Base-by-base conservation (phyloP, 2,888 invertebrate genomes). In the Synergus laeviventris region DNA sequence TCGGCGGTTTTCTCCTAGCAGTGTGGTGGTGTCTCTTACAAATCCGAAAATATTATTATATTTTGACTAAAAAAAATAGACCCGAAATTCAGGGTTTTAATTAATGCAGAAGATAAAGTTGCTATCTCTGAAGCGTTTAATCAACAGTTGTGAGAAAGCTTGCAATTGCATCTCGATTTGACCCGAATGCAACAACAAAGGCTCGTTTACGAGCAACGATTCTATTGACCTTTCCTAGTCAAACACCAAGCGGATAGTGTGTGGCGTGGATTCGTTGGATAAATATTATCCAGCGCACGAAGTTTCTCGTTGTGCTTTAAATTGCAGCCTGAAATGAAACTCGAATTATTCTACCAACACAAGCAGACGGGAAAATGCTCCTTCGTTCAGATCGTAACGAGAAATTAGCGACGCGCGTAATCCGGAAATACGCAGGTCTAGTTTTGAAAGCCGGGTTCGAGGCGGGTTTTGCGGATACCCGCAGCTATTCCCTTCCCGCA, bases 361-460 rank as follows among this genome's bases (percentile, higher is more conserved):
- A 66, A 24, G 16, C 14, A 21, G 31, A 24, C 31, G 31, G 24
- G 45, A 45, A 39, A n/a, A 12, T 12, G 62, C 9, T n/a, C 16
- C 61, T 36, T 18, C 21, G 64, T 42, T 70, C 18, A 49, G 11
- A 70, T 70, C 49, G 45, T 54, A 70, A 70, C 70, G 49, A 54
- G 70, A 49, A 70, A 70, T 49, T 70, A 70, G 70, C 31, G 49
- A 70, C 24, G 70, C 45, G 70, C 70, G 31, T 49, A 70, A 70
- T 70, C 49, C 70, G 31, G 70, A 70, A 45, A n/a, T 70, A 49
- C 31, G 49, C 64, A 64, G 64, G 39, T 64, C 24, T 24, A 49
- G 70, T 49, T 70, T 70, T 31, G 16, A 9, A 45, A 70, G 21
- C n/a, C 4, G 31, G 49, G 7, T 66, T 42, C 66, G 38, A 66